phyloP scores from a whole-genome alignment of 1,140 invertebrate genomes.

The Papilio helenus region DNA sequence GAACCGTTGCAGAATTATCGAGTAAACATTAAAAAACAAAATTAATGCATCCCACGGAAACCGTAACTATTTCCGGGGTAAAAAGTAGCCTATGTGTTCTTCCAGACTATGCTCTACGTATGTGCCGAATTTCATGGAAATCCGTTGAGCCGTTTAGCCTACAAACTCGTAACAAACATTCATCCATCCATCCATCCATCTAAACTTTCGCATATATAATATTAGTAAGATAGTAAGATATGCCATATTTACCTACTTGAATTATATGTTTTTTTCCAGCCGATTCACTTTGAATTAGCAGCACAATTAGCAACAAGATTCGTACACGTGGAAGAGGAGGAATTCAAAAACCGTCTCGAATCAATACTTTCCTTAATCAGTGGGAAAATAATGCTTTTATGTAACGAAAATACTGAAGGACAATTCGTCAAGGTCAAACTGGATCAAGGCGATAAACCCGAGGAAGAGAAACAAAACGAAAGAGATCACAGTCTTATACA shows the following conservation, averaged over 20 bases:
- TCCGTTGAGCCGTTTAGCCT: no score
- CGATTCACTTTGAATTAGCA: constrained; percentile 84
- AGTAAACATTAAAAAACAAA: no score
- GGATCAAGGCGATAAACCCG: constrained; percentile 59
- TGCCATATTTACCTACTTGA: constrained; percentile 1
- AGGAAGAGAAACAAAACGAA: constrained; percentile 79
- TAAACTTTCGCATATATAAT: no score
- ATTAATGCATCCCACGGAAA: no score
- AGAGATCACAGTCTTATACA: constrained; percentile 84
- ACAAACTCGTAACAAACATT: no score
- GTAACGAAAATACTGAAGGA: constrained; percentile 76
- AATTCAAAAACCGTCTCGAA: constrained; percentile 86
- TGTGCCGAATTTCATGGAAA: no score
- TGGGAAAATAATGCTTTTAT: constrained; percentile 67
- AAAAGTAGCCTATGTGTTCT: no score
- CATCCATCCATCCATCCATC: no score
- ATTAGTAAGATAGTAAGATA: no score
- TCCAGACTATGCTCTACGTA: no score
- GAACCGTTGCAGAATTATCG: no score
- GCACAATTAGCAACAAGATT: constrained; percentile 87
- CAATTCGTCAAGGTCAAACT: constrained; percentile 73
- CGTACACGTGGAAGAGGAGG: constrained; percentile 86
- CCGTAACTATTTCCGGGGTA: no score
- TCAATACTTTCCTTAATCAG: constrained; percentile 84
- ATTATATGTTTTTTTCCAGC: constrained; percentile 55